Base-by-base conservation (phyloP, 2,113 vertebrate species). In the Calyptommatus sinebrachiatus region DNA sequence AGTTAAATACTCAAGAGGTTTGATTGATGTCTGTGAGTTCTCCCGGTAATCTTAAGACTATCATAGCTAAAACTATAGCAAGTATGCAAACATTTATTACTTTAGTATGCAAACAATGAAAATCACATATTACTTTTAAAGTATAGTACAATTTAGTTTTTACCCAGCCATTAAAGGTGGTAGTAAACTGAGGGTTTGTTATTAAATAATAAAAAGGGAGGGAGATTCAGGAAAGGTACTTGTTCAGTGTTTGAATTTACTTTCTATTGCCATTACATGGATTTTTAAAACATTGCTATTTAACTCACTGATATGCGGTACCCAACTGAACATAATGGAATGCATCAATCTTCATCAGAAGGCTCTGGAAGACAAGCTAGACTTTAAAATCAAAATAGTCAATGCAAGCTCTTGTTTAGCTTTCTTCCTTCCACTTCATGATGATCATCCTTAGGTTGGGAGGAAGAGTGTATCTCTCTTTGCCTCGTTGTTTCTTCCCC, bases 281-380 rank as follows among this genome's bases (percentile, higher is more conserved):
- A 79, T 57, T 77, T 53, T 68, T 7, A 69, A 68, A 46, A 10
- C 71, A 79, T 71, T 0, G 66, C 26, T 61, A 71, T 77, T 66
- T 48, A 73, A 92, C 93, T 90, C 73, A 96, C 95, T 95, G 94
- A 67, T 96, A 96, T 68, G 94, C 95, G 0, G 95, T 95, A 61
- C 95, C 95, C 83, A 95, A 87, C 68, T 96, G 95, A 73, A 96
- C 95, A 7, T 96, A 96, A 77, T 96, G 96, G 89, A 94, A 96
- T 83, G 96, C 96, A 71, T 96, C 95, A 0, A 96, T 96, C 90
- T 96, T 96, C 96, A 96, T 96, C 82, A 96, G 93, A 50, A 96
- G 94, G 69, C 95, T 95, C 96, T 96, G 87, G 77, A 1, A 83
- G n/a, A 80, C 20, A 88, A 76, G 14, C 0, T 11, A 50, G n/a